Percentiles rank a stretch among this genome's conserved stretches.
phyloP scores from a whole-genome alignment of 2,113 vertebrate genomes.

The Syngnathus floridae region DNA sequence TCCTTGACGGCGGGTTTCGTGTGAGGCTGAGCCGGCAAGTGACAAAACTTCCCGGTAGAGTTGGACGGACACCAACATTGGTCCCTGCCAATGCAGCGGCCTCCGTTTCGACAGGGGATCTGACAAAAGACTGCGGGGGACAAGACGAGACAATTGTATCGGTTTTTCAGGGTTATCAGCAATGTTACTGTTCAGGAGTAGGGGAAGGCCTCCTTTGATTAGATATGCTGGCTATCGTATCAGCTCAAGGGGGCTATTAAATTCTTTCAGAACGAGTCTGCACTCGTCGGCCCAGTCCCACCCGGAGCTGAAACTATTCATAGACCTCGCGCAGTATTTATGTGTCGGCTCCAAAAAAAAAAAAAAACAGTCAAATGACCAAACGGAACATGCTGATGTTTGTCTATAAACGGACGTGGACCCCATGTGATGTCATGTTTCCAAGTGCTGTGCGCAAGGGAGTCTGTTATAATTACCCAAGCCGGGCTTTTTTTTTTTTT shows the following conservation, averaged over 20 bases:
- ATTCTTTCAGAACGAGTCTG: conserved; percentile 40
- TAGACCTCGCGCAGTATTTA: conserved; percentile 30
- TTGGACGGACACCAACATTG: conserved; percentile 75
- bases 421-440: conserved; percentile 38
- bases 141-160: background rate
- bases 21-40: conserved; percentile 60
- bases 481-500: conserved; percentile 8
- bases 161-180: background rate
- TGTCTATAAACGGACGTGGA: conserved; percentile 47
- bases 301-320: conserved; percentile 44
- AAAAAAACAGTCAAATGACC: conserved; percentile 28
- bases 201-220: conserved; percentile 45
- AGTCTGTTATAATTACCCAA: conserved; percentile 42
- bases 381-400: conserved; percentile 30
- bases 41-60: conserved; percentile 76
- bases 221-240: conserved; percentile 46
- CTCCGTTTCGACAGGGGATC: conserved; percentile 73
- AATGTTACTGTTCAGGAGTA: conserved; percentile 8
- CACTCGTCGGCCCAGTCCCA: conserved; percentile 28
- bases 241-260: conserved; percentile 44
- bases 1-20: conserved; percentile 42
- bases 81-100: conserved; percentile 71
- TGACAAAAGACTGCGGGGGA: conserved; percentile 71
- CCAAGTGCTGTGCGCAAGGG: conserved; percentile 35
- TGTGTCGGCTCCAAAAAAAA: conserved; percentile 24